phyloP scores from a whole-genome alignment of 2,888 invertebrate genomes.

The Papilio protenor region DNA sequence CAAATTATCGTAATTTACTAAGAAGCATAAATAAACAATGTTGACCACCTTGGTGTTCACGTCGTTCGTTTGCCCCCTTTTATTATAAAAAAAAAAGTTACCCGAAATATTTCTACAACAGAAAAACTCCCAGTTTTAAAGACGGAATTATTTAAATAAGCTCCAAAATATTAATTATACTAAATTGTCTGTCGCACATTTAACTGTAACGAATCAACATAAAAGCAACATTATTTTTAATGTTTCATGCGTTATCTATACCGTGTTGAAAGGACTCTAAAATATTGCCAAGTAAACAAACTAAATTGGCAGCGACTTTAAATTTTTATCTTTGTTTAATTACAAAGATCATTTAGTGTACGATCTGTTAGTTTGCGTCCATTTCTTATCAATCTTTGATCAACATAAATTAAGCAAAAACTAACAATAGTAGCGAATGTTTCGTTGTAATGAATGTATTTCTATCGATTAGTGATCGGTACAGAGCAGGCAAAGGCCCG shows the following conservation, averaged over 20 bases:
- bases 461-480: constrained; percentile 53
- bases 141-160: not conserved
- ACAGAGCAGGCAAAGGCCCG: constrained; percentile 53
- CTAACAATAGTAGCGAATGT: not conserved
- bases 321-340: constrained; percentile 34
- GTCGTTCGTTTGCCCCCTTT: too few species aligned
- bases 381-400: not conserved
- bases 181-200: constrained; percentile 4
- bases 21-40: not conserved
- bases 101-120: not conserved
- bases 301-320: constrained; percentile 48
- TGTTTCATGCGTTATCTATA: constrained; percentile 38
- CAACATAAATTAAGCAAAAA: not conserved
- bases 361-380: not conserved
- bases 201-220: constrained; percentile 21
- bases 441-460: constrained; percentile 50
- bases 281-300: constrained; percentile 52
- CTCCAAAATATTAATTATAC: constrained; percentile 2
- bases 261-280: constrained; percentile 37
- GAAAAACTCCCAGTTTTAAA: not conserved
- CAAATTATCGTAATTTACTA: not conserved
- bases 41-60: too few species aligned
- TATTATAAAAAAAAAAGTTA: too few species aligned
- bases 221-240: constrained; percentile 42
- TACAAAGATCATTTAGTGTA: constrained; percentile 33